These are phyloP conservation scores for Chalcis sispes DNA, from an alignment of 2,888 invertebrate genomes.

Conservation along the genomic window DNA sequence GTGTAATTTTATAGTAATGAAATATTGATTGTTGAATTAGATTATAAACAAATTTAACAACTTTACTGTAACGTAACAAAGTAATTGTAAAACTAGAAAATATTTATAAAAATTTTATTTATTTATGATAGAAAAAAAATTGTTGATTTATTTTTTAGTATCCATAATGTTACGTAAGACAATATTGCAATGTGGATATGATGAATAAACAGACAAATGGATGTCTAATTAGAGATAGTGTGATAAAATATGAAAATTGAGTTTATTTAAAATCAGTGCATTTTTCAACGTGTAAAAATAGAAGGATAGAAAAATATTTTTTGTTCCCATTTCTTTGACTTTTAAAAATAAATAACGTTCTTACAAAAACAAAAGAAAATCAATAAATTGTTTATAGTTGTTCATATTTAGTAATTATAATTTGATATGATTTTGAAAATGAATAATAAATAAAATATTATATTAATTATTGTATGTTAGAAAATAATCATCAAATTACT, in stretches of 20 bases:
- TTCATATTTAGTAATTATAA: no score
- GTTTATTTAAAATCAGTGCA: constrained; percentile 11
- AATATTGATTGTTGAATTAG: constrained; percentile 15
- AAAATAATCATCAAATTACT: no score
- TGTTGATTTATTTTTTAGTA: constrained; percentile 12
- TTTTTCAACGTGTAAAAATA: constrained; percentile 11
- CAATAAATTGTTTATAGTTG: no score
- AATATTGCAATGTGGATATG: constrained; percentile 12
- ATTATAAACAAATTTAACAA: neutral
- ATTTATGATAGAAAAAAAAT: constrained; percentile 31
- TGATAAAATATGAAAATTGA: constrained; percentile 21
- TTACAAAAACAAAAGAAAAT: no score
- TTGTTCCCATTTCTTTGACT: no score
- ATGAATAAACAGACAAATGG: constrained; percentile 14
- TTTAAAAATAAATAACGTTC: no score
- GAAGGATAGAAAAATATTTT: no score
- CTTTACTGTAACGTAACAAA: neutral
- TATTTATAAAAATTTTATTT: constrained; percentile 12
- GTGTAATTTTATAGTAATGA: neutral
- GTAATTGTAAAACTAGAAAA: constrained; percentile 5
- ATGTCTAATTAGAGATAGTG: constrained; percentile 16
- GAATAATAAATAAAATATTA: no score
- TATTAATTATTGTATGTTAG: no score
- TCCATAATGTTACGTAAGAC: constrained; percentile 23
- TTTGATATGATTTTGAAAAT: no score